Evolutionary conservation across 2,888 invertebrate species (phyloP).

Genomic region (Hemistola chrysoprasaria): DNA sequence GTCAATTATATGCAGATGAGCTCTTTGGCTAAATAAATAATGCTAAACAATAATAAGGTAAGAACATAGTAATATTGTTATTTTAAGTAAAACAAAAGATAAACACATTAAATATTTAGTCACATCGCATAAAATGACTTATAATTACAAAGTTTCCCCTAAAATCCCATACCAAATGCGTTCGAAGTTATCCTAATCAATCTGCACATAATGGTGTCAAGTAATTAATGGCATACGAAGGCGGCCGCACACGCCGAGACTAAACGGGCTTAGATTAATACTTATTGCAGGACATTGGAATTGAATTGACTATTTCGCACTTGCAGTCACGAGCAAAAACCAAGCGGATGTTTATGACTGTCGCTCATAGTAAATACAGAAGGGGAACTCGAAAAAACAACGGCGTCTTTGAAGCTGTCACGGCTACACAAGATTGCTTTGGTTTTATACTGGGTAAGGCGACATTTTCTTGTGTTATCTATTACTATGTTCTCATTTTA

Average conservation of each 20-base stretch:
- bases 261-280: conserved; percentile 33
- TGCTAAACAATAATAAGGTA: too few relatives aligned
- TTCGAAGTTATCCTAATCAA: conserved; percentile 19
- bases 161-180: conserved; percentile 9
- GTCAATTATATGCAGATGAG: too few relatives aligned
- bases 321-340: conserved; percentile 30
- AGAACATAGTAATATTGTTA: too few relatives aligned
- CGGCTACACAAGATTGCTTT: too few relatives aligned
- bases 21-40: too few relatives aligned
- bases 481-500: too few relatives aligned
- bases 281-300: conserved; percentile 48
- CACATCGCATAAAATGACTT: too few relatives aligned
- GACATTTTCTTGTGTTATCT: too few relatives aligned
- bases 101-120: too few relatives aligned
- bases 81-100: too few relatives aligned
- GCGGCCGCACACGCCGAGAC: conserved; percentile 20
- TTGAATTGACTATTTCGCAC: conserved; percentile 60
- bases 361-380: background rate
- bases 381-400: background rate
- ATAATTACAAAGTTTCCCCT: too few relatives aligned
- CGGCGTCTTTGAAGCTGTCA: background rate
- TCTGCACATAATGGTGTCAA: conserved; percentile 20
- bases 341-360: conserved; percentile 1
- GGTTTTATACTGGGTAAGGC: too few relatives aligned
- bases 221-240: conserved; percentile 29